Evolutionary conservation across 2,888 invertebrate species (phyloP), one percentile per base, ranked within the genome.

Genomic region (Callosobruchus maculatus): DNA sequence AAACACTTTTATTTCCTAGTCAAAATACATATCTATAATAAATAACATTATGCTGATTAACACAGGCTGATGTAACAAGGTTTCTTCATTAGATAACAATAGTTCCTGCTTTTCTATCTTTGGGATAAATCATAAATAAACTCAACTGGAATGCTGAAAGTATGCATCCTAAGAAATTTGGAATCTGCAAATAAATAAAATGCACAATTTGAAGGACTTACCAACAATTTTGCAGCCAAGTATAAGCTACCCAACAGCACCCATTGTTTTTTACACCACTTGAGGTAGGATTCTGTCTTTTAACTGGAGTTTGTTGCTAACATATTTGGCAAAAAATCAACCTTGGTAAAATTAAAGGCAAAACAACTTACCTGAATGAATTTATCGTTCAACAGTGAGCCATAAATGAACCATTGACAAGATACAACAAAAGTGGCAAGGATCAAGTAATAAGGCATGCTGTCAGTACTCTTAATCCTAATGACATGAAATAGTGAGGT

Each of bases 391-490:
- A 95, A 90, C 70, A 97, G 87, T 72, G 91, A 85, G 31, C 97
- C 97, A 88, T 97, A 98, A 0, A 93, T 85, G 78, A 93, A 91
- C 97, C 98, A 98, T 80, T 95, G 92, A 22, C 91, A 86, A 9
- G 94, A 94, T 5, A 96, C 95, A 72, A 95, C 87, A 85, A 97
- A 94, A 67, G 95, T 94, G 84, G 94, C 92, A 68, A 94, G 86
- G 85, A 97, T 97, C 83, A 97, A 90, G 3, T 95, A 94, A 84
- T 96, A 94, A 30, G 97, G 97, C 81, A 98, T 89, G 84, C 93
- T 94, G 82, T 96, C 96, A 0, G 96, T 93, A 85, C 91, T 95
- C 86, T 93, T 94, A 5, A 92, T 91, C 85, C 89, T 91, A 73
- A 97, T 88, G 3, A 98, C 97, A 88, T 96, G 93, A 66, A 94